phyloP scores from a whole-genome alignment of 2,888 invertebrate genomes.

The Nymphalis polychloros region DNA sequence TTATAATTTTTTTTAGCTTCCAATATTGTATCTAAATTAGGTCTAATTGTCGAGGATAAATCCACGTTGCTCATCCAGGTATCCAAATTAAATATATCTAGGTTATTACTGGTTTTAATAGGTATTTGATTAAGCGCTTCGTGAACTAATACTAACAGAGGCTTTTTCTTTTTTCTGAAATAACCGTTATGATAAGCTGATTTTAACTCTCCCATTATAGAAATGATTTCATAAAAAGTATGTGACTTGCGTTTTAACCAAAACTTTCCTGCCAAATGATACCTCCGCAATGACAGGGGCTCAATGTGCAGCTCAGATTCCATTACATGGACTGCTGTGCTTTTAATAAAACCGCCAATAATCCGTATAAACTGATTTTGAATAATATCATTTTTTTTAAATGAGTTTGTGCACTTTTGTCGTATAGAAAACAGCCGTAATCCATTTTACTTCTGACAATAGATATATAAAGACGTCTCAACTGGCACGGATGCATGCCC shows the following conservation, averaged over 20 bases:
- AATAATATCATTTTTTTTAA: conserved; percentile 26
- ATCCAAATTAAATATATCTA: conserved; percentile 16
- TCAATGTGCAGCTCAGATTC: no score
- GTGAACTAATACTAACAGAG: neutral
- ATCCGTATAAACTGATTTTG: conserved; percentile 30
- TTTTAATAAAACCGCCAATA: conserved; percentile 33
- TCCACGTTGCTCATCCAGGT: conserved; percentile 18
- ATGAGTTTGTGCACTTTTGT: conserved; percentile 16
- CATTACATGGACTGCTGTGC: conserved; percentile 32
- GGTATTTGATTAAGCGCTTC: neutral
- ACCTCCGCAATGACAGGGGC: conserved; percentile 24
- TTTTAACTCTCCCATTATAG: neutral
- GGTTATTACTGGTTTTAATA: neutral
- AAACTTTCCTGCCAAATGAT: conserved; percentile 27
- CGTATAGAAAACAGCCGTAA: conserved; percentile 27
- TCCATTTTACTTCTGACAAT: neutral
- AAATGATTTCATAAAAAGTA: no score
- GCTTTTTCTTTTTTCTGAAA: neutral
- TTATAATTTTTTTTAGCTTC: conserved; percentile 9
- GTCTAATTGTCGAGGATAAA: neutral
- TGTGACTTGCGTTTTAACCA: conserved; percentile 17
- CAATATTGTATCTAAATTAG: neutral
- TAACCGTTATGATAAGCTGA: neutral
- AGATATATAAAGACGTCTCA: no score
- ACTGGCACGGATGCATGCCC: no score